phyloP scores from a whole-genome alignment of 2,888 invertebrate genomes.

The Amblyteles armatorius region DNA sequence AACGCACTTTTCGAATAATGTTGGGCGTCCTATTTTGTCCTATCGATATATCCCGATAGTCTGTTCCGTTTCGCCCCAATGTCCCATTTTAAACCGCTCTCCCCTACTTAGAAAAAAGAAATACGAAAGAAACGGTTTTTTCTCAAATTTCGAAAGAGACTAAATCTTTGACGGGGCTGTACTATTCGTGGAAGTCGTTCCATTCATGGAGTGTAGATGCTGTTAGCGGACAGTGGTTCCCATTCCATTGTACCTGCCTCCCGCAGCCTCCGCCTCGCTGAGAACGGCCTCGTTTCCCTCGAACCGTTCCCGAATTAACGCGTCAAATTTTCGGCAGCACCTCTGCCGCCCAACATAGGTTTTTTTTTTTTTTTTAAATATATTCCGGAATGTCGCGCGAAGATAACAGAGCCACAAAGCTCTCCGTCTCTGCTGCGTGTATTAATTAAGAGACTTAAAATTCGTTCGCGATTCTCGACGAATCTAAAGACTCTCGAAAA shows the following conservation, averaged over 20 bases:
- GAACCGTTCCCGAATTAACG: conserved; percentile 20
- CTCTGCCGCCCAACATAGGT: conserved; percentile 32
- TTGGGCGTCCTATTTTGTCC: too few species aligned
- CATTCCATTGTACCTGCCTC: conserved; percentile 62
- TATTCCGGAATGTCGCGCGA: conserved; percentile 42
- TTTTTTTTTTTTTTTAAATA: conserved; percentile 16
- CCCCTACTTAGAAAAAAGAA: background rate
- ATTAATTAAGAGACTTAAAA: conserved; percentile 56
- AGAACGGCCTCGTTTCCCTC: background rate
- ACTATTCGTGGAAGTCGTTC: conserved; percentile 76
- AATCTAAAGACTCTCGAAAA: background rate
- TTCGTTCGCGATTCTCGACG: conserved; percentile 27
- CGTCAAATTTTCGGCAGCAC: conserved; percentile 39
- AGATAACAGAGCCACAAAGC: conserved; percentile 32
- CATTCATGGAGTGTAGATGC: conserved; percentile 76
- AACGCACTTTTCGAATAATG: too few species aligned
- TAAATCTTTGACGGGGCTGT: conserved; percentile 72
- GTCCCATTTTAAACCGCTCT: too few species aligned
- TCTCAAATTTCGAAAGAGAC: background rate
- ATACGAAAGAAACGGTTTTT: background rate
- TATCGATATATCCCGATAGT: background rate
- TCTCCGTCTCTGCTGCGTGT: background rate
- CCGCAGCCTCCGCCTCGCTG: conserved; percentile 7
- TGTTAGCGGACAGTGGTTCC: conserved; percentile 74
- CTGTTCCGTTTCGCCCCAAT: background rate